Conservation (phyloP, 2,113 vertebrate species). For the Turdus rufiventris region DNA sequence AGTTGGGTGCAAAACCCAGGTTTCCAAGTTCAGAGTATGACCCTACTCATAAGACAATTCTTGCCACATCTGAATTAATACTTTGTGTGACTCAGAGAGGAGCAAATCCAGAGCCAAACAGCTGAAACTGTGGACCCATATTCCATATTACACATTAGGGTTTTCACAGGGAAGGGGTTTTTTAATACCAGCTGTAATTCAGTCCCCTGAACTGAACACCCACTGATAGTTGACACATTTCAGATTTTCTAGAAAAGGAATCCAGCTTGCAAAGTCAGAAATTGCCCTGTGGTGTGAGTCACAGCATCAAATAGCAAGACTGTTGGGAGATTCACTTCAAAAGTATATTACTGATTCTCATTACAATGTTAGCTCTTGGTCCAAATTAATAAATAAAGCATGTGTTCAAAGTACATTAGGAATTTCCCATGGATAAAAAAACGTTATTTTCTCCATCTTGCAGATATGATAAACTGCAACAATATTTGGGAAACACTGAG, state of each 20-base stretch:
- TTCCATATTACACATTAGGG: fast-evolving
- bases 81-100: not conserved
- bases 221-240: not conserved
- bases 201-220: not conserved
- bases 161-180: not conserved
- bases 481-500: not conserved
- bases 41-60: not conserved
- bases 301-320: not conserved
- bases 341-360: not conserved
- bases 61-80: not conserved
- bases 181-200: not conserved
- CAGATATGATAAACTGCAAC: not conserved
- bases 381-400: not conserved
- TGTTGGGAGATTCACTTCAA: not conserved
- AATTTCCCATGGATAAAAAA: not conserved
- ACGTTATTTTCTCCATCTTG: not conserved
- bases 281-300: not conserved
- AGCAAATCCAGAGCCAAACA: not conserved
- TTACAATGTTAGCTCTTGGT: not conserved
- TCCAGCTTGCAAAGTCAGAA: not conserved
- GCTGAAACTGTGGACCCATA: not conserved
- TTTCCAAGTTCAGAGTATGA: not conserved
- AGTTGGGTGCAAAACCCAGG: not conserved
- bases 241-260: not conserved
- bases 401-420: not conserved